Conservation (phyloP, 2,888 invertebrate genomes). For the Callyntrura guangdongensis region DNA sequence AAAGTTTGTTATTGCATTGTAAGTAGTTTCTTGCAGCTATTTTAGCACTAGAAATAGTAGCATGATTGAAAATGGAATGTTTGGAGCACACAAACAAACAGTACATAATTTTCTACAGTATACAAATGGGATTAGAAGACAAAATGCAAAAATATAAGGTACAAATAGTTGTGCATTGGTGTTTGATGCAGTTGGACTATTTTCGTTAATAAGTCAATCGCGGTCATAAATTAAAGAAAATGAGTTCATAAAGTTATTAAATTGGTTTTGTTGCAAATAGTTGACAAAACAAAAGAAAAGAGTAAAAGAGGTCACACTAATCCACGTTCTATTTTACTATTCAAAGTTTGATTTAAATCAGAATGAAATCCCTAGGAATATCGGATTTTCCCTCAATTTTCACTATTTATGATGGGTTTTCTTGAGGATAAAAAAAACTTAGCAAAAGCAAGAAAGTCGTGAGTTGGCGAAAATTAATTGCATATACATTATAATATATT, state of each 20-base stretch:
- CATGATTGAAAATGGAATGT: no score
- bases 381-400: background rate
- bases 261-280: constrained; percentile 45
- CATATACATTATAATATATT: no score
- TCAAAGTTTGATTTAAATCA: background rate
- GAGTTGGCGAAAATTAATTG: no score
- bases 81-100: background rate
- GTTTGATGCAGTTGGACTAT: background rate
- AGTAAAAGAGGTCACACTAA: constrained; percentile 37
- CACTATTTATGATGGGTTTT: background rate
- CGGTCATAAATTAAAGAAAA: constrained; percentile 25
- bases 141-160: no score
- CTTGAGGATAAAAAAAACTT: background rate
- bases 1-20: no score
- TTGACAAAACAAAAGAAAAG: constrained; percentile 36
- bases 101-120: no score
- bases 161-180: background rate
- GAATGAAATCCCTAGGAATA: background rate
- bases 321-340: constrained; percentile 8
- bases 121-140: no score
- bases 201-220: background rate
- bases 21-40: no score
- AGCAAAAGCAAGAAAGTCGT: background rate
- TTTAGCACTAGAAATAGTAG: no score
- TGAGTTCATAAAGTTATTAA: constrained; percentile 56